These are phyloP conservation scores for Geococcyx californianus DNA, from an alignment of 2,113 vertebrate species.

Conservation along the genomic window DNA sequence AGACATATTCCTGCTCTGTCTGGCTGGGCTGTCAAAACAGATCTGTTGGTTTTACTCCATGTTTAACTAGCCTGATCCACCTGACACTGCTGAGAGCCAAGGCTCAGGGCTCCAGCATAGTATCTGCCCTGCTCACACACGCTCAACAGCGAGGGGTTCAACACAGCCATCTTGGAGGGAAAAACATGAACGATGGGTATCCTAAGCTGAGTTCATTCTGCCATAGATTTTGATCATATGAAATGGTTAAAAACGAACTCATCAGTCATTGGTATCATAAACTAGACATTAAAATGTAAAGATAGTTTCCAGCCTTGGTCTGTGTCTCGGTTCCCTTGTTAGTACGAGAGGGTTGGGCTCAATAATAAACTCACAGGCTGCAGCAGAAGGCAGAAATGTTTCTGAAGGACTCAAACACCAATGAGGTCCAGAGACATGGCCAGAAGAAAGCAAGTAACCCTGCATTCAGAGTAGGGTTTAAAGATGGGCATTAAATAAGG, in stretches of 20 bases:
- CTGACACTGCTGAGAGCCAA: background rate
- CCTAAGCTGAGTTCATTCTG: background rate
- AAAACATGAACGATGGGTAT: background rate
- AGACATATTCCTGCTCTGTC: background rate
- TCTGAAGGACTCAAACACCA: background rate
- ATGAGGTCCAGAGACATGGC: background rate
- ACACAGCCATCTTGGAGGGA: background rate
- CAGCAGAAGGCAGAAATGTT: background rate
- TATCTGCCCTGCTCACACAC: background rate
- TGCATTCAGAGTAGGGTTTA: background rate
- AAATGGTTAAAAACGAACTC: background rate
- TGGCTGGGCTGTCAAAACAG: background rate
- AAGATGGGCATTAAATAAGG: background rate
- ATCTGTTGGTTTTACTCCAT: background rate
- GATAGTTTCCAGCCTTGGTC: background rate
- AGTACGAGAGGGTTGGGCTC: background rate
- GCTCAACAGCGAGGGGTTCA: background rate
- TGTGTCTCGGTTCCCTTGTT: background rate
- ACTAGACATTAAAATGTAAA: background rate
- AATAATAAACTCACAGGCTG: background rate
- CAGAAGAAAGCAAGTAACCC: background rate
- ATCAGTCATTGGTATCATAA: background rate
- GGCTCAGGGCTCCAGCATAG: background rate
- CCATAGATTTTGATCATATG: background rate
- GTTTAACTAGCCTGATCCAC: background rate